Base-by-base conservation (phyloP, 2,113 vertebrate genomes). In the Podiceps cristatus region DNA sequence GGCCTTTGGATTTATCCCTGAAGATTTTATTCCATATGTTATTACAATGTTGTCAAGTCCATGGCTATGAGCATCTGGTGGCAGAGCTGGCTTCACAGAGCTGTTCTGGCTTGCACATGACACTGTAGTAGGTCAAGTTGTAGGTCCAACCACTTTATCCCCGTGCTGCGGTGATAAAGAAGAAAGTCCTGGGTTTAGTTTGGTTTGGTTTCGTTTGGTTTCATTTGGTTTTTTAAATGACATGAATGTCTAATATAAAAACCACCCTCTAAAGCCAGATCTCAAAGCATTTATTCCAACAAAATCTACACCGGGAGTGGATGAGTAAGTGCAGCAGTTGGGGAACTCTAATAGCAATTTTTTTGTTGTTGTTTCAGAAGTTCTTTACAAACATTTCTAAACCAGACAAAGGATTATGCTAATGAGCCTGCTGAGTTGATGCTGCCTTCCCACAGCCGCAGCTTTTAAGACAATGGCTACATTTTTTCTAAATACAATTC, bases 321-420 rank as follows among this genome's bases (percentile, higher is more conserved):
- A 44, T 11, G 18, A 88, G 60, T 47, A 72, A 74, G 56, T 35
- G 29, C 58, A 82, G 66, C 49, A 82, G 62, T 18, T 47, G 56
- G 35, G 35, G 53, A 76, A 56, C 28, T 75, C 44, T 33, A 60
- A 33, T 2, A 37, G 69, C 37, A 66, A 49, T 59, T 74, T 35
- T 80, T 7, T 86, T 62, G 8, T 68, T 45, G 66, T 55, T 79
- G 49, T 69, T 89, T 83, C 47, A 76, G 73, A 79, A 71, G 69
- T 53, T 91, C 62, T 66, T 88, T 62, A 66, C 58, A 97, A 94
- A 94, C 19, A 71, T 79, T 91, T 91, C 55, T 17, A 56, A 74
- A 45, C 63, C 50, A 90, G 91, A 76, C 69, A 80, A 93, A 94
- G 40, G 80, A 86, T 73, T 81, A 90, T 88, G 91, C 19, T 79